These are phyloP conservation scores for Marasmarcha lunaedactyla DNA, from an alignment of 2,888 invertebrate species.

Conservation along the genomic window DNA sequence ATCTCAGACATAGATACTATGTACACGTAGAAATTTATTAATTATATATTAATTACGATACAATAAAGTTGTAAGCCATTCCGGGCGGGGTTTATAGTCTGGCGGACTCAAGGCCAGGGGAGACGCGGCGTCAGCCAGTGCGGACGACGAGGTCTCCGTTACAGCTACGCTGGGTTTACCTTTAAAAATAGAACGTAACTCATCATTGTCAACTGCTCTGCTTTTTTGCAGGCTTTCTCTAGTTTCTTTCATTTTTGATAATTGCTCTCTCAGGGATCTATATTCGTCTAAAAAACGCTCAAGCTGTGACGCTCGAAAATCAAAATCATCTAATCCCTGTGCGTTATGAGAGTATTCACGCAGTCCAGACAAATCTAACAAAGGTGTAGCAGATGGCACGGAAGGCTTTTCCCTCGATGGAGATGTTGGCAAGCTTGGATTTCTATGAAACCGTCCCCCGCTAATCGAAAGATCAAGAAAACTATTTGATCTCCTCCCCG, in stretches of 20 bases:
- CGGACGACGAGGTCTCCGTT: slow-evolving; percentile 56
- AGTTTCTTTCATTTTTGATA: slow-evolving; percentile 84
- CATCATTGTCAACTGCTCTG: slow-evolving; percentile 59
- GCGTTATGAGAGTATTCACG: slow-evolving; percentile 56
- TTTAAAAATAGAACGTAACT: slow-evolving; percentile 66
- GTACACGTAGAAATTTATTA: background rate
- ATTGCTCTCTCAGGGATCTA: slow-evolving; percentile 79
- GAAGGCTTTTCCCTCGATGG: slow-evolving; percentile 66
- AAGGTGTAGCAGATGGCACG: slow-evolving; percentile 70
- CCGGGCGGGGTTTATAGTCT: slow-evolving; percentile 50
- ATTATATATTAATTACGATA: slow-evolving; percentile 56
- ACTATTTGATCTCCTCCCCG: slow-evolving; percentile 74
- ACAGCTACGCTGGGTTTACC: slow-evolving; percentile 67
- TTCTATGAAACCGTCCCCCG: slow-evolving; percentile 44
- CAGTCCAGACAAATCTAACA: slow-evolving; percentile 71
- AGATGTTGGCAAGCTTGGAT: slow-evolving; percentile 75
- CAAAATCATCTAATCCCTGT: slow-evolving; percentile 71
- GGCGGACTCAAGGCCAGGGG: slow-evolving; percentile 51
- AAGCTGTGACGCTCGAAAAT: slow-evolving; percentile 83
- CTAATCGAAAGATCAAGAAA: slow-evolving; percentile 75
- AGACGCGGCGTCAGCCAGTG: slow-evolving; percentile 49
- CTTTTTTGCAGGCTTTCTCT: slow-evolving; percentile 74
- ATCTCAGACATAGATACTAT: slow-evolving; percentile 1
- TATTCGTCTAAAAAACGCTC: slow-evolving; percentile 86
- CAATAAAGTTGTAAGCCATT: slow-evolving; percentile 55